Evolutionary conservation across 2,113 vertebrate genomes (phyloP).

Genomic region (Thryonomys swinderianus): DNA sequence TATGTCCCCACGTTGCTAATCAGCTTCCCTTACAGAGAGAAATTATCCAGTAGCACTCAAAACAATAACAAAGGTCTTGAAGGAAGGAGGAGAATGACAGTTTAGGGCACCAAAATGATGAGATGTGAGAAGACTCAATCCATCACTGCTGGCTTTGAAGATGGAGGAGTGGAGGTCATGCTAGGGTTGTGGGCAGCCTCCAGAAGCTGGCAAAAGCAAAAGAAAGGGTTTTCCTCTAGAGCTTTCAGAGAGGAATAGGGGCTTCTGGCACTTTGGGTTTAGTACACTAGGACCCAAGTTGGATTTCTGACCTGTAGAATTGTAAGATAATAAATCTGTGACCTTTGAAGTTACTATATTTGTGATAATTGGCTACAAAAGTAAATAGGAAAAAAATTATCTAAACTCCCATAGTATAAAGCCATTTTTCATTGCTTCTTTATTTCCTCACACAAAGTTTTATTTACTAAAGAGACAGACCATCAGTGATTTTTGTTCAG

Average conservation of each 20-base stretch:
- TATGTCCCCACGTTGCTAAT: neutral
- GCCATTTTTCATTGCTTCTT: neutral
- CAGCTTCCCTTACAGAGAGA: neutral
- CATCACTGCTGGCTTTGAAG: neutral
- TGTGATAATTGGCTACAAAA: neutral
- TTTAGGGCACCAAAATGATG: neutral
- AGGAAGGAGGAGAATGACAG: neutral
- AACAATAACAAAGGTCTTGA: neutral
- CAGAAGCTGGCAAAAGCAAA: neutral
- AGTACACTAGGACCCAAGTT: neutral
- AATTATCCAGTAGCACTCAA: neutral
- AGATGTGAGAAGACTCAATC: neutral
- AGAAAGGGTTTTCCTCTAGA: neutral
- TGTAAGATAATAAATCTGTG: neutral
- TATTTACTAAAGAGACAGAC: neutral
- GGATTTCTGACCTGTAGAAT: neutral
- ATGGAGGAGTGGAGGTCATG: neutral
- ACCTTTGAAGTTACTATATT: neutral
- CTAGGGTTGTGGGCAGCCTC: neutral
- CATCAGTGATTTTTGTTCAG: neutral
- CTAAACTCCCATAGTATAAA: neutral
- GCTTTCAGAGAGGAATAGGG: neutral
- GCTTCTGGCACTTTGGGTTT: neutral
- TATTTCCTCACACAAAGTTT: constrained; percentile 11
- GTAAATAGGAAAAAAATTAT: neutral